These are phyloP conservation scores for Moxostoma hubbsi DNA, from an alignment of 2,797 vertebrate species.

Conservation along the genomic window DNA sequence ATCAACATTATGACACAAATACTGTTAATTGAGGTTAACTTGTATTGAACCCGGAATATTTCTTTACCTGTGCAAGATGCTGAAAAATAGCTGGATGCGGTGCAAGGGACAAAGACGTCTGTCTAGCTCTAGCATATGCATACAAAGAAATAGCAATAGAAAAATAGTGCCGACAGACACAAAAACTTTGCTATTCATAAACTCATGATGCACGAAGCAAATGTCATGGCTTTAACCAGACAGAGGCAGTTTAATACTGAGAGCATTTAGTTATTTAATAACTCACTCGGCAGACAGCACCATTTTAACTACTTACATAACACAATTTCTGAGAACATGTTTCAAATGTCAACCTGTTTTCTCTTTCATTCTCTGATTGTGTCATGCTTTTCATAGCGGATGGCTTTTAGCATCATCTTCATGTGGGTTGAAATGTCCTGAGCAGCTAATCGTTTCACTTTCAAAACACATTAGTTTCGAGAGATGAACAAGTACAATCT, in stretches of 20 bases:
- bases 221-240: not conserved
- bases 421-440: slow-evolving; percentile 15
- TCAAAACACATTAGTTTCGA: slow-evolving; percentile 4
- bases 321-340: slow-evolving; percentile 18
- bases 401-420: slow-evolving; percentile 39
- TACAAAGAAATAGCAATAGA: no score
- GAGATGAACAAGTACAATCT: not conserved
- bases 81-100: no score
- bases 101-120: no score
- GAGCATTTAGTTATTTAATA: slow-evolving; percentile 6
- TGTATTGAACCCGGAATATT: no score
- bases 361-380: slow-evolving; percentile 29
- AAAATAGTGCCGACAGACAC: no score
- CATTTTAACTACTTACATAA: not conserved
- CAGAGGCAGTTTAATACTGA: not conserved
- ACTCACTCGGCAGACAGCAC: not conserved
- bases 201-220: no score
- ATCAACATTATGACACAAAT: no score
- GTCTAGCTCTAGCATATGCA: no score
- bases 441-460: slow-evolving; percentile 8
- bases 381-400: slow-evolving; percentile 26
- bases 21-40: no score
- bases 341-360: slow-evolving; percentile 30
- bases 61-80: no score
- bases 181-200: no score